phyloP scores from a whole-genome alignment of 2,113 vertebrate genomes.

The Boulengeromyrus knoepffleri region DNA sequence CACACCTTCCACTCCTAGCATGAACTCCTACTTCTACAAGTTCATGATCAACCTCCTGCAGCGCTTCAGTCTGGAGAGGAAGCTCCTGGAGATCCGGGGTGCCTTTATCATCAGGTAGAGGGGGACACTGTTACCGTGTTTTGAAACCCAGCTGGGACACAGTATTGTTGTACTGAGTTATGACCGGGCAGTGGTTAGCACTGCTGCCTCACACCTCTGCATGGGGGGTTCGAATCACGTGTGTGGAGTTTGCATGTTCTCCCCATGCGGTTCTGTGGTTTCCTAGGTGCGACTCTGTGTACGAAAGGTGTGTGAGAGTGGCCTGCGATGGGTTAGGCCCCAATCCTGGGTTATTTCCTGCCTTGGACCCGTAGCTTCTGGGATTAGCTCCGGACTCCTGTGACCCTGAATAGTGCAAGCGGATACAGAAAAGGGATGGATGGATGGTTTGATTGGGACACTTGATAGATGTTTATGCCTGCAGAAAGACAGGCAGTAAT shows the following conservation, averaged over 20 bases:
- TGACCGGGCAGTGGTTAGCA: neutral
- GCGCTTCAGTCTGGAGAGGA: slow-evolving; percentile 86
- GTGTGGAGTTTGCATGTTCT: neutral
- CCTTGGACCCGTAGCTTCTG: neutral
- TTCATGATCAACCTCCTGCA: slow-evolving; percentile 98
- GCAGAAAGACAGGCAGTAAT: neutral
- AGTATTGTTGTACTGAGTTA: neutral
- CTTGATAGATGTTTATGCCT: neutral
- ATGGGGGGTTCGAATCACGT: neutral
- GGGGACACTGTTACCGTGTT: neutral
- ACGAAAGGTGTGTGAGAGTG: neutral
- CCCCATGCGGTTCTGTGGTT: neutral
- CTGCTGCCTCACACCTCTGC: neutral
- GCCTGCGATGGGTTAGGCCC: no score
- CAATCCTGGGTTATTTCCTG: neutral
- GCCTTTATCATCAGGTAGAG: slow-evolving; percentile 88
- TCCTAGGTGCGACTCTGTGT: neutral
- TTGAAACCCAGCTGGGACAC: neutral
- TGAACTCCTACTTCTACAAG: slow-evolving; percentile 98
- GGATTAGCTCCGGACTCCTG: neutral
- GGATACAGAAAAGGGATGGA: neutral
- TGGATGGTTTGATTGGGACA: neutral
- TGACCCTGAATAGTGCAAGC: neutral
- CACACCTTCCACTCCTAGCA: slow-evolving; percentile 91
- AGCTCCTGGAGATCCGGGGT: slow-evolving; percentile 83